Percentiles rank a stretch among this genome's conserved stretches.
Conservation (phyloP, 2,888 invertebrate genomes). For the Caenorhabditis sp. region DNA sequence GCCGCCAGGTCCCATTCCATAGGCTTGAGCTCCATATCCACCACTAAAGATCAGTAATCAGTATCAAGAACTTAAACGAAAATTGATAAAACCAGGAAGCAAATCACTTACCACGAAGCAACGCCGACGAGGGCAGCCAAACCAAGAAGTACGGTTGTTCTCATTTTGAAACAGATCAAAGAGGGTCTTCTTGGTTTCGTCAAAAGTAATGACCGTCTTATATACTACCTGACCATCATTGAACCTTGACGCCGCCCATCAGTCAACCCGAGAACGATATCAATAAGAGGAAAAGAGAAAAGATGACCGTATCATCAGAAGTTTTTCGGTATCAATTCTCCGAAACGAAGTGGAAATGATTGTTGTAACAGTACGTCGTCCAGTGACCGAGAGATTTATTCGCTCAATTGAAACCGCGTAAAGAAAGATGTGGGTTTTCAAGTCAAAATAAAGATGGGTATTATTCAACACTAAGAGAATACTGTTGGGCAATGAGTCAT, state of each 20-base stretch:
- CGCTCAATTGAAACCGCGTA: constrained; percentile 68
- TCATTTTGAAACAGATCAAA: constrained; percentile 51
- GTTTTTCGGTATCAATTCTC: constrained; percentile 54
- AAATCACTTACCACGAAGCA: constrained; percentile 48
- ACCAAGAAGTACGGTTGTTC: constrained; percentile 52
- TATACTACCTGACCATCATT: constrained; percentile 35
- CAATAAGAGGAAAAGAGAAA: constrained; percentile 20
- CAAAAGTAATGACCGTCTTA: background rate
- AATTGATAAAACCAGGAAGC: background rate
- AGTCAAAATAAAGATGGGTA: constrained; percentile 17
- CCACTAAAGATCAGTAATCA: constrained; percentile 35
- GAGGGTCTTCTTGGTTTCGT: constrained; percentile 38
- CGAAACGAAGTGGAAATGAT: constrained; percentile 30
- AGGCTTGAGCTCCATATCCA: constrained; percentile 61
- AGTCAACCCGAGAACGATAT: constrained; percentile 47
- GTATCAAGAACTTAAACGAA: background rate
- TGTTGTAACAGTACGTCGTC: constrained; percentile 57
- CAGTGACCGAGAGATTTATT: constrained; percentile 65
- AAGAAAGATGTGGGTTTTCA: constrained; percentile 55
- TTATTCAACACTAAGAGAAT: constrained; percentile 46
- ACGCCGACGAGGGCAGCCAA: constrained; percentile 49
- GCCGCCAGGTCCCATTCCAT: constrained; percentile 38
- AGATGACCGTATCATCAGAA: constrained; percentile 41
- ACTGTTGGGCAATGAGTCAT: constrained; percentile 51
- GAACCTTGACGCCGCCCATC: constrained; percentile 46